phyloP scores from a whole-genome alignment of 2,888 invertebrate genomes.

The Fragum sueziense region DNA sequence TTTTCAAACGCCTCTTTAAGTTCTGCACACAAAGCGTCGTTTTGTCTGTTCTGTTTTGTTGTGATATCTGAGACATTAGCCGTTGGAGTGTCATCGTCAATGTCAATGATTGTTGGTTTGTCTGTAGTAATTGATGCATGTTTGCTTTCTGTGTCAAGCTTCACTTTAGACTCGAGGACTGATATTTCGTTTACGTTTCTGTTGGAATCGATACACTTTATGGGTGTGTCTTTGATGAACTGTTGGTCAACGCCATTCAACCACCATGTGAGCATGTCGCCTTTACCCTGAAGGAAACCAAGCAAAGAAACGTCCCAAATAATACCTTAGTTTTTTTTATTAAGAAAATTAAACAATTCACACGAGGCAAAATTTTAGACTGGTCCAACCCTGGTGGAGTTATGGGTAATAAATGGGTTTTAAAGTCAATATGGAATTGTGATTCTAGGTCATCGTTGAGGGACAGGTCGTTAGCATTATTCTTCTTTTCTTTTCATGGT shows the following conservation, averaged over 20 bases:
- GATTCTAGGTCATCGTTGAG: too few species aligned
- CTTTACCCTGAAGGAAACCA: constrained; percentile 68
- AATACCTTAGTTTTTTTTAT: too few species aligned
- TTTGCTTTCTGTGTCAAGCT: background rate
- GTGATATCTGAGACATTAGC: background rate
- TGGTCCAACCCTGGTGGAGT: too few species aligned
- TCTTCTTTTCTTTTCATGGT: too few species aligned
- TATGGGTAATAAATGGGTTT: too few species aligned
- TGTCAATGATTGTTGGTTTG: background rate
- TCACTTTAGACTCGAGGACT: background rate
- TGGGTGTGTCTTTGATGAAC: constrained; percentile 3
- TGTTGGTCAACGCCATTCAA: constrained; percentile 41
- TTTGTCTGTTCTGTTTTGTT: background rate
- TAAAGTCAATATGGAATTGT: too few species aligned
- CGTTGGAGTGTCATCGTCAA: background rate
- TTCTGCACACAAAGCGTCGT: constrained; percentile 6
- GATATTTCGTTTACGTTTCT: constrained; percentile 18
- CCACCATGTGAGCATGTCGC: constrained; percentile 74
- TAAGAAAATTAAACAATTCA: too few species aligned
- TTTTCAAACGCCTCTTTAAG: constrained; percentile 5
- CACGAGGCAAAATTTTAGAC: too few species aligned
- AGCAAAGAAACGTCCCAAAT: too few species aligned
- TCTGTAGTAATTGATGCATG: background rate
- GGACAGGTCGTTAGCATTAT: too few species aligned
- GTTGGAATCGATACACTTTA: constrained; percentile 3